Conservation (phyloP, 1,140 invertebrate species). For the Patella vulgata region DNA sequence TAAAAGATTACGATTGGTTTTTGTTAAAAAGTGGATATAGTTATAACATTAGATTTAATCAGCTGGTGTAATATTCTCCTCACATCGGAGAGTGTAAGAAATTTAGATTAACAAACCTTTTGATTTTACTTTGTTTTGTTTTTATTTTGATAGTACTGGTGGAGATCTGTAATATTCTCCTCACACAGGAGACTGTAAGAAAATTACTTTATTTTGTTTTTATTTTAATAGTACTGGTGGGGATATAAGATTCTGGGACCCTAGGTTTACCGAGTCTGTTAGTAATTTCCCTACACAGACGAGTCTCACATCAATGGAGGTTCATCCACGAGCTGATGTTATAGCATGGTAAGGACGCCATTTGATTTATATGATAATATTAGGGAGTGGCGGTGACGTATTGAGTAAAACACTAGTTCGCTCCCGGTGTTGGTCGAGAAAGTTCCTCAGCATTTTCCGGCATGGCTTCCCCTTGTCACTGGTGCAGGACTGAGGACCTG, state of each 20-base stretch:
- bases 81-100: too few relatives aligned
- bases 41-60: too few relatives aligned
- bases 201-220: not conserved
- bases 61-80: too few relatives aligned
- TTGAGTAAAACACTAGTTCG: not conserved
- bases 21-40: too few relatives aligned
- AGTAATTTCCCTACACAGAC: slow-evolving; percentile 72
- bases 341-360: slow-evolving; percentile 79
- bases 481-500: too few relatives aligned
- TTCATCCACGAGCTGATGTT: slow-evolving; percentile 81
- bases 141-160: slow-evolving; percentile 69
- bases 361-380: not conserved
- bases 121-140: not conserved
- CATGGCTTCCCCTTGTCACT: too few relatives aligned
- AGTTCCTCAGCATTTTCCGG: too few relatives aligned
- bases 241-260: slow-evolving; percentile 84
- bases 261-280: slow-evolving; percentile 75
- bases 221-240: slow-evolving; percentile 74
- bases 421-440: too few relatives aligned
- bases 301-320: slow-evolving; percentile 82
- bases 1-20: too few relatives aligned
- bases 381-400: not conserved
- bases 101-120: too few relatives aligned
- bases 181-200: too few relatives aligned
- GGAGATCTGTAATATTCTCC: too few relatives aligned